phyloP scores from a whole-genome alignment of 1,140 invertebrate genomes.

The Phymorhynchus buccinoides region DNA sequence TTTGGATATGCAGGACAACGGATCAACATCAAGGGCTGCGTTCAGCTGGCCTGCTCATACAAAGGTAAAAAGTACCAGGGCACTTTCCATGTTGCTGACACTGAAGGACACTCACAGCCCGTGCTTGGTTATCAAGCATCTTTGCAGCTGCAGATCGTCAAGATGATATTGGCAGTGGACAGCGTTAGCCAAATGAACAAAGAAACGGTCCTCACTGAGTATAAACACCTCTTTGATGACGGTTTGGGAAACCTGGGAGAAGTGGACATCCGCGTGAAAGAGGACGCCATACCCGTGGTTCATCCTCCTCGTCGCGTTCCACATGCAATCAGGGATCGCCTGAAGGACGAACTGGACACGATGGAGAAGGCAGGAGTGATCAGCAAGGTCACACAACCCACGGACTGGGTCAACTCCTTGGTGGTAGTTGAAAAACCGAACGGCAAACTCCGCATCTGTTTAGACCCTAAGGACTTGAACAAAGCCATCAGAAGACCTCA shows the following conservation, averaged over 20 bases:
- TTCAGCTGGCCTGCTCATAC: neutral
- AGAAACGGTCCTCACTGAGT: conserved; percentile 41
- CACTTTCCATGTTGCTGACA: neutral
- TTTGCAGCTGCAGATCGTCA: conserved; percentile 14
- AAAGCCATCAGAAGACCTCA: too few relatives aligned
- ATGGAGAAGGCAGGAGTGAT: too few relatives aligned
- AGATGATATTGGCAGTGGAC: neutral
- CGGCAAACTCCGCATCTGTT: too few relatives aligned
- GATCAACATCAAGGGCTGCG: neutral
- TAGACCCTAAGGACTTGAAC: too few relatives aligned
- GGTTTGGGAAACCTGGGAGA: conserved; percentile 39
- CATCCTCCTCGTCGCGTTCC: too few relatives aligned
- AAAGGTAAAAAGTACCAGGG: neutral
- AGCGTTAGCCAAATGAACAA: neutral
- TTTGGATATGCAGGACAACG: neutral
- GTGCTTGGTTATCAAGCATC: conserved; percentile 23
- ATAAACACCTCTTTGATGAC: conserved; percentile 42
- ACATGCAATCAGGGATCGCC: too few relatives aligned
- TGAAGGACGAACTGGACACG: too few relatives aligned
- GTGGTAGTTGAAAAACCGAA: too few relatives aligned
- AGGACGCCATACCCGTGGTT: conserved; percentile 40
- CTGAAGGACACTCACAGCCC: neutral
- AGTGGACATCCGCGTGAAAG: conserved; percentile 37
- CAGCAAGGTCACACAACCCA: too few relatives aligned
- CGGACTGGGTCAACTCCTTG: too few relatives aligned